phyloP scores from a whole-genome alignment of 2,113 vertebrate genomes.

The Engystomops pustulosus region DNA sequence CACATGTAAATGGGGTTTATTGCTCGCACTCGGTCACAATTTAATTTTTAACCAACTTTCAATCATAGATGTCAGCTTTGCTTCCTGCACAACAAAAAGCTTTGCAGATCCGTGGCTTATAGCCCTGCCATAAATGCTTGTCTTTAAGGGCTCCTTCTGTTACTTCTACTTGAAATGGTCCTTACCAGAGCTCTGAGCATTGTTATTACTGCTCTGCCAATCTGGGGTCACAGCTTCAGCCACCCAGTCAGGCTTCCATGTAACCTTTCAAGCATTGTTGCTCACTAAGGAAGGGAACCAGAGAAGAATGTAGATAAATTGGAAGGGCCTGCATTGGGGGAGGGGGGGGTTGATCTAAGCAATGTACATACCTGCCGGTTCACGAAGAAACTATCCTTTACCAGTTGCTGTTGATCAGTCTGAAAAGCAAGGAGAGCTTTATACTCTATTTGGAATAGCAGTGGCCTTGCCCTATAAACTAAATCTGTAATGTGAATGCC shows the following conservation, averaged over 20 bases:
- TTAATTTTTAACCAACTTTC: conserved; percentile 40
- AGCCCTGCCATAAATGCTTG: conserved; percentile 19
- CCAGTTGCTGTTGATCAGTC: too few relatives aligned
- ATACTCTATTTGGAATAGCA: too few relatives aligned
- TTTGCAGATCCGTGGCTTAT: not conserved
- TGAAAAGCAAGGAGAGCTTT: too few relatives aligned
- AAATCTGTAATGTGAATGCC: too few relatives aligned
- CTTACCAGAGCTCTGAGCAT: not conserved
- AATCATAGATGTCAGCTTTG: conserved; percentile 23
- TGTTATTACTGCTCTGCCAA: conserved; percentile 10
- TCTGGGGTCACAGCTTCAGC: not conserved
- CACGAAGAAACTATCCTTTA: not conserved
- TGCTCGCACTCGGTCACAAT: not conserved
- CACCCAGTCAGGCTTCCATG: conserved; percentile 26
- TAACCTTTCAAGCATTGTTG: conserved; percentile 27
- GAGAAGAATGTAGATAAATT: not conserved
- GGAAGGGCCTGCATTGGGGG: not conserved
- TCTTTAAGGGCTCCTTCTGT: conserved; percentile 24
- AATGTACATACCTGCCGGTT: not conserved
- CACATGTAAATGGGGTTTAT: not conserved
- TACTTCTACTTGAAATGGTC: conserved; percentile 29
- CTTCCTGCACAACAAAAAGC: conserved; percentile 12
- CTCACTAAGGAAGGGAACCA: not conserved
- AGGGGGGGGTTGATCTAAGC: not conserved
- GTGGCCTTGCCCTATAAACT: too few relatives aligned